Conservation (phyloP, 2,797 vertebrate genomes). For the Diglossa cyanea region DNA sequence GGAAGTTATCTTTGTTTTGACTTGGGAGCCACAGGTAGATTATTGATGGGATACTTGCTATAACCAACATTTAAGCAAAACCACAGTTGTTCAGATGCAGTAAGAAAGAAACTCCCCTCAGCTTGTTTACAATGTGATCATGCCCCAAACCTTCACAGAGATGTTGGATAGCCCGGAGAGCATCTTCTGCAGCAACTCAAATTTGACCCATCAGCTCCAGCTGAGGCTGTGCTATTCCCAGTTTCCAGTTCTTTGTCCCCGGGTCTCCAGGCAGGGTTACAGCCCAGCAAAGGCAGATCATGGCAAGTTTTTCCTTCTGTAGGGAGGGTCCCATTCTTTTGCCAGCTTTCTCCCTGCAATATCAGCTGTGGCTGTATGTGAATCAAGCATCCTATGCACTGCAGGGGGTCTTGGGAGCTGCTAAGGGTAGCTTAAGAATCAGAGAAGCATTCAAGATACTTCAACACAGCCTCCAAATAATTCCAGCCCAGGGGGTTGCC, state of each 20-base stretch:
- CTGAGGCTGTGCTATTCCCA: not conserved
- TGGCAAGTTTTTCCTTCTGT: not conserved
- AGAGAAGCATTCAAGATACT: fast-evolving
- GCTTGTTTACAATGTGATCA: not conserved
- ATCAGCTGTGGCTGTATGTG: not conserved
- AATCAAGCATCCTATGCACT: fast-evolving
- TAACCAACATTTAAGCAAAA: not conserved
- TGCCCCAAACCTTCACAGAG: not conserved
- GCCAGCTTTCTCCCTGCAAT: not conserved
- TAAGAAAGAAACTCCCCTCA: not conserved
- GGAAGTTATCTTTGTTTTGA: not conserved
- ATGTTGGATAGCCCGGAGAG: not conserved
- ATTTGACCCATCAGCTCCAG: not conserved
- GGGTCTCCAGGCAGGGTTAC: not conserved
- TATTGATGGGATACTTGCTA: not conserved
- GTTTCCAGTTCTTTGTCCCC: not conserved
- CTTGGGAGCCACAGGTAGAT: not conserved
- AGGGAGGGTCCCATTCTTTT: not conserved
- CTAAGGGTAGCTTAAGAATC: not conserved
- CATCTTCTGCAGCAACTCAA: not conserved
- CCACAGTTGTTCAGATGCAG: not conserved
- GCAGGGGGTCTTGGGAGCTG: not conserved
- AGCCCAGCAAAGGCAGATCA: not conserved
- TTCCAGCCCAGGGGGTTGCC: not conserved
- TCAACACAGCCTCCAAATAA: not conserved